Evolutionary conservation across 2,888 invertebrate species (phyloP).

Genomic region (Bursaphelenchus okinawaensis): DNA sequence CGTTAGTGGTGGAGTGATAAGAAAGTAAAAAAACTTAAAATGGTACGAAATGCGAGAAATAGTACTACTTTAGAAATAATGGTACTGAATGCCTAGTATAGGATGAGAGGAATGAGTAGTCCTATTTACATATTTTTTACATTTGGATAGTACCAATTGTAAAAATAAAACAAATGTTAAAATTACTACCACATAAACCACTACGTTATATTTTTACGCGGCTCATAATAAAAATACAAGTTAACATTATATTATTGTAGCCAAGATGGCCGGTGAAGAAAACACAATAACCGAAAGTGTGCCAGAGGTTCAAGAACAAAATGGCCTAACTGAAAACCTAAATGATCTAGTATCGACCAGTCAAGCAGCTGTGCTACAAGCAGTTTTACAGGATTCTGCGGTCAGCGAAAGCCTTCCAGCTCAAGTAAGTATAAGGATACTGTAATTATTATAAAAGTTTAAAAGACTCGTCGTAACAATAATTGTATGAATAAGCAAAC

Average conservation of each 20-base stretch:
- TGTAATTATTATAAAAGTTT: neutral
- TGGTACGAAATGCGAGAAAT: neutral
- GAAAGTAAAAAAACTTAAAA: too few relatives aligned
- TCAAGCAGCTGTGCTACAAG: constrained; percentile 12
- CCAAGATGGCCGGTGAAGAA: neutral
- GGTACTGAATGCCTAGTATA: neutral
- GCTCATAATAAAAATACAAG: too few relatives aligned
- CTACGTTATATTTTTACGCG: too few relatives aligned
- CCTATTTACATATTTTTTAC: neutral
- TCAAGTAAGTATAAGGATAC: too few relatives aligned
- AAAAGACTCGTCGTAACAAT: neutral
- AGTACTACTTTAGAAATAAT: too few relatives aligned
- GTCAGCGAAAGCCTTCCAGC: constrained; percentile 5
- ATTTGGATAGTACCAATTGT: too few relatives aligned
- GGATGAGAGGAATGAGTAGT: neutral
- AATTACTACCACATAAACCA: too few relatives aligned
- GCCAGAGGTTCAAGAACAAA: neutral
- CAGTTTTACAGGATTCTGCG: constrained; percentile 11
- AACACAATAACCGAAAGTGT: neutral
- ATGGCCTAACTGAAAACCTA: neutral
- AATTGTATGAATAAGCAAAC: neutral
- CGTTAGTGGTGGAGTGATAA: too few relatives aligned
- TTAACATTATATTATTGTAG: too few relatives aligned
- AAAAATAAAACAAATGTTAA: too few relatives aligned
- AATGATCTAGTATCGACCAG: constrained; percentile 4